Evolutionary conservation across 2,113 vertebrate species (phyloP), one percentile per base, ranked within the genome.

Genomic region (Xiphophorus hellerii): DNA sequence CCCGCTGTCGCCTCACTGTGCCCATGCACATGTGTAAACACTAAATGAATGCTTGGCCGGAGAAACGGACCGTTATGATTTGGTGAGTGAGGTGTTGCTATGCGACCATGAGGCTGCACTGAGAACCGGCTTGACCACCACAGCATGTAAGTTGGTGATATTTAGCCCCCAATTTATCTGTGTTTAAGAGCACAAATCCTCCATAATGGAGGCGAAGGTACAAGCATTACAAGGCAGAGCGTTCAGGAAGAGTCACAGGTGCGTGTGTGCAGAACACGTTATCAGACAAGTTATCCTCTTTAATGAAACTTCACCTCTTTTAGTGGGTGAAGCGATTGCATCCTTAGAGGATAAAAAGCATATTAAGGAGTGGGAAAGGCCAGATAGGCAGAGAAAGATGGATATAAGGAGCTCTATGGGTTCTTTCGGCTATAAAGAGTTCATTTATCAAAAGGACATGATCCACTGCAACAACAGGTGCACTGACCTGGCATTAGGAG

Each of bases 391-490:
- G 60, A 68, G 66, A 71, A 76, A 76, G 83, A 89, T 81, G 54
- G 86, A 86, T 87, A 73, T 71, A 76, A 78, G 77, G 48, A 84
- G 78, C 35, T 69, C 65, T 77, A 58, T 66, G 85, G 85, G 76
- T 74, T 83, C 74, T 70, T 83, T 85, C 78, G 66, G 74, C 71
- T 73, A 5, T 70, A 80, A 84, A 61, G 69, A 62, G 74, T 82
- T 87, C 90, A 66, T 90, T 83, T 69, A 88, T 92, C 88, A 92
- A 73, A 66, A 61, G 73, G 76, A 66, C 37, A 35, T 78, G 86
- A 80, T 61, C 72, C 74, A 77, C 84, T 80, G 66, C 80, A 77
- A 79, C 84, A 74, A 69, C 65, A 87, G 78, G 69, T 51, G 58
- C 65, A 71, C 77, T 78, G 73, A 84, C 84, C 81, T 80, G 76